A percentile compares a stretch with the other conserved stretches of the same genome.
These are phyloP conservation scores for Atta colombica DNA, from an alignment of 1,140 invertebrate species.

Conservation along the genomic window DNA sequence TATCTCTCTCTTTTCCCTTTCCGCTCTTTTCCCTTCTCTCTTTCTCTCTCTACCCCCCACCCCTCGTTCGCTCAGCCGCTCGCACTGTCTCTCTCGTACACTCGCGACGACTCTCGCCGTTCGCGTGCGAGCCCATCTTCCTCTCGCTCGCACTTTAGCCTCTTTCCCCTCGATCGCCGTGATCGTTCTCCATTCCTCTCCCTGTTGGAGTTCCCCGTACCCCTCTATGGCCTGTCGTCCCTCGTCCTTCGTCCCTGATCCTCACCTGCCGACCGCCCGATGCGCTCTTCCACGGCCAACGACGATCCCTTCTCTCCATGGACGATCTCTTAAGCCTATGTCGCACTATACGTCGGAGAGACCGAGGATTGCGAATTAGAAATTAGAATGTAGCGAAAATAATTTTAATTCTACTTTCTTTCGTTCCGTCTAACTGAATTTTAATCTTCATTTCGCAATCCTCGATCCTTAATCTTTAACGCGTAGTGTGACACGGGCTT, in stretches of 20 bases:
- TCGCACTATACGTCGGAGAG: too few relatives aligned
- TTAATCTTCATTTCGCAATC: too few relatives aligned
- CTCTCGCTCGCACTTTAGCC: constrained; percentile 3
- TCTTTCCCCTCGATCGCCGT: constrained; percentile 4
- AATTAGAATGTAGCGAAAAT: too few relatives aligned
- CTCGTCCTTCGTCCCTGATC: constrained; percentile 30
- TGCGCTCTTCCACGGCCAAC: constrained; percentile 58
- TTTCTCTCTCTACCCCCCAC: neutral
- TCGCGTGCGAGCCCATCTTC: too few relatives aligned
- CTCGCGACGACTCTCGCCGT: neutral
- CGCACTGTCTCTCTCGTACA: neutral
- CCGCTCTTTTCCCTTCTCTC: neutral
- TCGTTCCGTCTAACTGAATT: too few relatives aligned
- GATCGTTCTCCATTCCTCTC: neutral
- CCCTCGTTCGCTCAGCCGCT: neutral
- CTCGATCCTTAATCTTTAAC: too few relatives aligned
- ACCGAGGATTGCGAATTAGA: too few relatives aligned
- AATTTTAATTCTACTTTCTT: too few relatives aligned
- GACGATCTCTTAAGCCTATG: constrained; percentile 66
- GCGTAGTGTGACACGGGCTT: too few relatives aligned
- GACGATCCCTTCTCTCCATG: constrained; percentile 73
- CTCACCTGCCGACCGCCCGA: constrained; percentile 45
- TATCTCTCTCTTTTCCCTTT: neutral
- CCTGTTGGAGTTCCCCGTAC: neutral
- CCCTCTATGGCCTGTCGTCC: constrained; percentile 17